phyloP scores from a whole-genome alignment of 2,888 invertebrate genomes.

The Odontocerum albicorne region DNA sequence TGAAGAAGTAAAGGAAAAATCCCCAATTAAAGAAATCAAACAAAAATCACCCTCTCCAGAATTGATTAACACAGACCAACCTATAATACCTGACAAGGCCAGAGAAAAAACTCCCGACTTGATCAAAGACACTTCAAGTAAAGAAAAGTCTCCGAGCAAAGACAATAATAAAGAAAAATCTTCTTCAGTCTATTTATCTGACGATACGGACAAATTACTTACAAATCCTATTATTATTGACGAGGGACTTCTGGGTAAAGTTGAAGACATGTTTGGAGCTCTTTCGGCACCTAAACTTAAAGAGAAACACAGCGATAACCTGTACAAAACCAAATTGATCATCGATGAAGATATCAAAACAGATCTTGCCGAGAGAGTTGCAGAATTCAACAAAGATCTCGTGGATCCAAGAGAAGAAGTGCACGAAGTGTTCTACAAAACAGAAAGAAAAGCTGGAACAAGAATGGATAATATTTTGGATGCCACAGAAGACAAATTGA shows the following conservation, averaged over 20 bases:
- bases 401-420: slow-evolving; percentile 28
- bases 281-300: slow-evolving; percentile 27
- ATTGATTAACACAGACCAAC: not conserved
- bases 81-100: not conserved
- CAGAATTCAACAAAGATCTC: slow-evolving; percentile 47
- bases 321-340: slow-evolving; percentile 51
- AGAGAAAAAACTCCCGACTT: slow-evolving; percentile 9
- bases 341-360: slow-evolving; percentile 52
- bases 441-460: slow-evolving; percentile 17
- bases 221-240: slow-evolving; percentile 48
- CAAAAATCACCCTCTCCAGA: not conserved
- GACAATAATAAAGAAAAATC: slow-evolving; percentile 14
- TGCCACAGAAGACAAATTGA: slow-evolving; percentile 50
- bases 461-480: slow-evolving; percentile 49
- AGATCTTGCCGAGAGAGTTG: slow-evolving; percentile 50
- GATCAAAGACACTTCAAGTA: slow-evolving; percentile 5
- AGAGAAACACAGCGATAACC: slow-evolving; percentile 37
- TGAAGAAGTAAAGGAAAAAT: not conserved
- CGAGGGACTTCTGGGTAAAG: slow-evolving; percentile 54
- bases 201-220: slow-evolving; percentile 14
- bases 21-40: not conserved
- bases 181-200: slow-evolving; percentile 27
- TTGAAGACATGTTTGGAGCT: slow-evolving; percentile 58
- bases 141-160: slow-evolving; percentile 17
- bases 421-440: slow-evolving; percentile 28